phyloP scores from a whole-genome alignment of 2,797 vertebrate genomes.

The Schizopygopsis malacanthus region DNA sequence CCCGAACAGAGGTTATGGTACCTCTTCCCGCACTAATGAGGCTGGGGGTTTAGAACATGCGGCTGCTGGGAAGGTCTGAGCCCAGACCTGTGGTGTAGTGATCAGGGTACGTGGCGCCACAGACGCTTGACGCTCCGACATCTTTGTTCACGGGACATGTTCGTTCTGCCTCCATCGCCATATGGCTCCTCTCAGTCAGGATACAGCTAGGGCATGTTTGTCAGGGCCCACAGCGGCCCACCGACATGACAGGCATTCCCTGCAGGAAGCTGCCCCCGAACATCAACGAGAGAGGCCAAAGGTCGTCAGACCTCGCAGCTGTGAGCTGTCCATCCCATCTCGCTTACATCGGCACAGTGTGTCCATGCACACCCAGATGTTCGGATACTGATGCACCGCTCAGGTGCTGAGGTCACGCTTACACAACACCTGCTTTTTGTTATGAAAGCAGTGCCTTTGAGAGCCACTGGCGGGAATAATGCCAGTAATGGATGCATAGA shows the following conservation, averaged over 20 bases:
- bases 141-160: conserved; percentile 28
- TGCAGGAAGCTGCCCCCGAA: conserved; percentile 3
- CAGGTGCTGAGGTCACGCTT: conserved; percentile 46
- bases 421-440: conserved; percentile 42
- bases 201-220: conserved; percentile 55
- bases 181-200: conserved; percentile 57
- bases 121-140: conserved; percentile 47
- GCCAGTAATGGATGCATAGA: not conserved
- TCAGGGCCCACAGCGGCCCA: conserved; percentile 31
- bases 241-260: conserved; percentile 38
- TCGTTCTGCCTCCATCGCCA: conserved; percentile 44
- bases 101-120: conserved; percentile 16
- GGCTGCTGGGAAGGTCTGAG: conserved; percentile 13
- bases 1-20: conserved; percentile 15
- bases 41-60: conserved; percentile 15
- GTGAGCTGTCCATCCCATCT: conserved; percentile 36
- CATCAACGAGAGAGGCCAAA: conserved; percentile 22
- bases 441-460: conserved; percentile 23
- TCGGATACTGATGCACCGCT: conserved; percentile 48
- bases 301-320: conserved; percentile 37
- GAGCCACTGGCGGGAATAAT: not conserved
- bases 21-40: conserved; percentile 48
- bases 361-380: conserved; percentile 48
- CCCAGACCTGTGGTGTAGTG: conserved; percentile 7
- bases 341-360: conserved; percentile 24